phyloP scores from a whole-genome alignment of 2,113 vertebrate species.

The Corvus cornix region DNA sequence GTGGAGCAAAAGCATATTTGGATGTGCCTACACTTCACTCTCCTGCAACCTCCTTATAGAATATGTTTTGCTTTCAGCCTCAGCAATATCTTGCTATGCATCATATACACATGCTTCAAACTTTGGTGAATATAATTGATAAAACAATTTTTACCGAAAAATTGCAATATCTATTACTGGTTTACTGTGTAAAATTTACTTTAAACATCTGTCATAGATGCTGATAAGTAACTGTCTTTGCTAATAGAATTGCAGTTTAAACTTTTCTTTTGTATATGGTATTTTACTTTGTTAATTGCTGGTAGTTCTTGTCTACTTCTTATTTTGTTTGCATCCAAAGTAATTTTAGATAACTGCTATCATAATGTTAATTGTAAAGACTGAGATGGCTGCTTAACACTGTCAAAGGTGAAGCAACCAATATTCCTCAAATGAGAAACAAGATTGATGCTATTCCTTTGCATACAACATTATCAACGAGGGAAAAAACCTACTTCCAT shows the following conservation, averaged over 20 bases:
- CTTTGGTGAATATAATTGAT: not conserved
- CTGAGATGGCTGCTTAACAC: not conserved
- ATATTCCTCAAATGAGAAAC: not conserved
- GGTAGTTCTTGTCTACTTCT: not conserved
- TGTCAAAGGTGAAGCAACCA: not conserved
- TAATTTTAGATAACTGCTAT: not conserved
- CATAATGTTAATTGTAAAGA: not conserved
- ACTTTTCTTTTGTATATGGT: not conserved
- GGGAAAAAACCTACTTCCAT: not conserved
- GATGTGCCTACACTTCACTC: not conserved
- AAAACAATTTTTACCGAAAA: not conserved
- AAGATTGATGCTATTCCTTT: not conserved
- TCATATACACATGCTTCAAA: not conserved
- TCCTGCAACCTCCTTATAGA: not conserved
- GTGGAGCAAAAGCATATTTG: not conserved
- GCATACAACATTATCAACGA: not conserved
- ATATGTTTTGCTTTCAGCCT: not conserved
- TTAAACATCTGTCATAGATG: not conserved
- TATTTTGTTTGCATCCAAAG: not conserved
- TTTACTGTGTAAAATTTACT: not conserved
- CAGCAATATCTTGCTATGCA: not conserved
- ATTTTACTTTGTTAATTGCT: not conserved
- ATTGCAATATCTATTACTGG: not conserved
- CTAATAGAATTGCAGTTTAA: not conserved
- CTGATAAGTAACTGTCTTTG: not conserved